These are phyloP conservation scores for Tetragnatha versicolor DNA, from an alignment of 1,140 invertebrate species.

Conservation along the genomic window DNA sequence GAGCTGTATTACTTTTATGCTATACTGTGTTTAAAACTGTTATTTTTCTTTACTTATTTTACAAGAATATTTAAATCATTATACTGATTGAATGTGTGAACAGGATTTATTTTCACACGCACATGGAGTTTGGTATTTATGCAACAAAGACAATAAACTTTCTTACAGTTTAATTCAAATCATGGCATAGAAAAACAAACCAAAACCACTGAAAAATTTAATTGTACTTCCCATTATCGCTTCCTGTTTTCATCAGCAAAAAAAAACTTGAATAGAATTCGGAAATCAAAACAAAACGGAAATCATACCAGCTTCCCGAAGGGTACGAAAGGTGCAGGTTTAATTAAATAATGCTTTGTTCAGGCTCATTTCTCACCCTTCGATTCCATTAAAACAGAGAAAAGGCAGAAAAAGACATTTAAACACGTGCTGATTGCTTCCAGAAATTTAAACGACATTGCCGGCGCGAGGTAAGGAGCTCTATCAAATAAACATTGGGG, in stretches of 20 bases:
- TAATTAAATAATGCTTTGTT: constrained; percentile 41
- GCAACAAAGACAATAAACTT: too few relatives aligned
- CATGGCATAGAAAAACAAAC: too few relatives aligned
- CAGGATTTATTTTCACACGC: too few relatives aligned
- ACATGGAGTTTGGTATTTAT: too few relatives aligned
- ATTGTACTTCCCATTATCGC: background rate
- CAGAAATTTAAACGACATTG: constrained; percentile 19
- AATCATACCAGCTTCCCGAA: background rate
- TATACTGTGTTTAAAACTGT: too few relatives aligned
- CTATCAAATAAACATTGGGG: constrained; percentile 47
- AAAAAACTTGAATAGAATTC: too few relatives aligned
- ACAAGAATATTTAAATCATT: too few relatives aligned
- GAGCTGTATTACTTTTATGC: too few relatives aligned
- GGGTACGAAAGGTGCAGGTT: background rate
- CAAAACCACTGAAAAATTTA: too few relatives aligned
- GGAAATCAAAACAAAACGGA: background rate
- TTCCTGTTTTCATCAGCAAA: background rate
- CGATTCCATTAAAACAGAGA: constrained; percentile 31
- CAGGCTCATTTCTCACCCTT: constrained; percentile 15
- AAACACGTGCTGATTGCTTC: constrained; percentile 22
- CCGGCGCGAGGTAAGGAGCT: constrained; percentile 6
- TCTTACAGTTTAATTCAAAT: too few relatives aligned
- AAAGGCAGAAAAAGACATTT: constrained; percentile 31
- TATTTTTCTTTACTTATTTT: too few relatives aligned
- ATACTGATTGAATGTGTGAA: too few relatives aligned